Evolutionary conservation across 1,140 invertebrate genomes (phyloP).

Genomic region (Thalassaphorura encarpata): DNA sequence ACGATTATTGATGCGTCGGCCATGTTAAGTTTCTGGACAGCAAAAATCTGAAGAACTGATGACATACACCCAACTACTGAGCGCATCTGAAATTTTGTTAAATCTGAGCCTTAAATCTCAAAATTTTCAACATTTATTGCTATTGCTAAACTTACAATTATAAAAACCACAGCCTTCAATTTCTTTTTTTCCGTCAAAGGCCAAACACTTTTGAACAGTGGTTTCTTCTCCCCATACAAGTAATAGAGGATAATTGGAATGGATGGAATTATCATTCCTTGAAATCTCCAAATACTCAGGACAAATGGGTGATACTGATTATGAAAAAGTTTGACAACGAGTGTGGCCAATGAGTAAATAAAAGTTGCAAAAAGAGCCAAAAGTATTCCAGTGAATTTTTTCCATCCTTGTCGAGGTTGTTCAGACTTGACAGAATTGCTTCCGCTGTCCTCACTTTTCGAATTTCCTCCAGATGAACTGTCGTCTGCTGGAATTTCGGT

Average conservation of each 20-base stretch:
- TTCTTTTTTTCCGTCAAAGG: slow-evolving; percentile 13
- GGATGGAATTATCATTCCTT: slow-evolving; percentile 17
- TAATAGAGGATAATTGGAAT: slow-evolving; percentile 11
- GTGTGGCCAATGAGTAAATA: not conserved
- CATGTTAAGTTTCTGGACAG: not conserved
- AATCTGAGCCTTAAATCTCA: no score
- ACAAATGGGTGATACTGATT: slow-evolving; percentile 8
- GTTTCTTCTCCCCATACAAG: slow-evolving; percentile 3
- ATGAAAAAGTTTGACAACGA: slow-evolving; percentile 6
- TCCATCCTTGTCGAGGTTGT: no score
- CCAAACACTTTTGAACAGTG: slow-evolving; percentile 15
- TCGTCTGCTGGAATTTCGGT: no score
- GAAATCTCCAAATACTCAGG: slow-evolving; percentile 14
- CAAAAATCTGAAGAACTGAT: not conserved
- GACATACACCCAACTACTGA: not conserved
- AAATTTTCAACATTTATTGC: not conserved
- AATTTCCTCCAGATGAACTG: no score
- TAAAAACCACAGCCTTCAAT: not conserved
- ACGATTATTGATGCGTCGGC: slow-evolving; percentile 1
- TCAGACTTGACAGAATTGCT: no score
- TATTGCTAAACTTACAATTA: slow-evolving; percentile 1
- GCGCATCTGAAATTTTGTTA: not conserved
- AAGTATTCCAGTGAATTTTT: slow-evolving; percentile 8
- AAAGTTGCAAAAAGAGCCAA: slow-evolving; percentile 3
- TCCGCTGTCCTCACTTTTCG: no score